Evolutionary conservation across 2,888 invertebrate species (phyloP).

Genomic region (Leptinotarsa peninsularis): DNA sequence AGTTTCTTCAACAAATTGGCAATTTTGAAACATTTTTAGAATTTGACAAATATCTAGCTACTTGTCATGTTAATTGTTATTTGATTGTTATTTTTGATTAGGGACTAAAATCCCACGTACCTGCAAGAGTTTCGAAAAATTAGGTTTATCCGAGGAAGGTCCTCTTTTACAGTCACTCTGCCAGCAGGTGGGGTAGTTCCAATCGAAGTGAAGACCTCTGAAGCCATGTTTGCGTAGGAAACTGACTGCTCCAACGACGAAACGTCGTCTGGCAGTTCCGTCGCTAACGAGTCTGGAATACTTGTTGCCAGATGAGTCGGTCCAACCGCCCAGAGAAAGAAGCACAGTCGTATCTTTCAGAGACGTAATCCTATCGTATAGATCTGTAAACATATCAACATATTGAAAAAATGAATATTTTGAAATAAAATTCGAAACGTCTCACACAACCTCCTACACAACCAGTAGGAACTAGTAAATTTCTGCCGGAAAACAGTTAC

Average conservation of each 20-base stretch:
- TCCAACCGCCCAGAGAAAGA: slow-evolving; percentile 95
- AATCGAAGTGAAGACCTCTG: slow-evolving; percentile 89
- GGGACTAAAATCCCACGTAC: slow-evolving; percentile 63
- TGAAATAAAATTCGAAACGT: not conserved
- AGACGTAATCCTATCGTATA: slow-evolving; percentile 82
- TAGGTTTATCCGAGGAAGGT: slow-evolving; percentile 80
- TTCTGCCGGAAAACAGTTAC: too few species aligned
- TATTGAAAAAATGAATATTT: not conserved
- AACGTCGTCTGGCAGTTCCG: slow-evolving; percentile 75
- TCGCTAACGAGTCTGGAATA: slow-evolving; percentile 84
- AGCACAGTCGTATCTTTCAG: slow-evolving; percentile 76
- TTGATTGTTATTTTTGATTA: too few species aligned
- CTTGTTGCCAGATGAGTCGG: slow-evolving; percentile 89
- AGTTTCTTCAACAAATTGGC: not conserved
- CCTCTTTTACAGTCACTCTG: slow-evolving; percentile 90
- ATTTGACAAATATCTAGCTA: too few species aligned
- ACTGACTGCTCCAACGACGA: slow-evolving; percentile 76
- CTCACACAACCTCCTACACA: too few species aligned
- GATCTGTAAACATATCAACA: slow-evolving; percentile 69
- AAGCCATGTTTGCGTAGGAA: slow-evolving; percentile 83
- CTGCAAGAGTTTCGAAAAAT: slow-evolving; percentile 81
- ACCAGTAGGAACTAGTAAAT: too few species aligned
- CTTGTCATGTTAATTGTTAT: too few species aligned
- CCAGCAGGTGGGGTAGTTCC: slow-evolving; percentile 96
- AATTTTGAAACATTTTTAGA: too few species aligned